These are phyloP conservation scores for Gryllus longicercus DNA, from an alignment of 2,888 invertebrate genomes.

Conservation along the genomic window DNA sequence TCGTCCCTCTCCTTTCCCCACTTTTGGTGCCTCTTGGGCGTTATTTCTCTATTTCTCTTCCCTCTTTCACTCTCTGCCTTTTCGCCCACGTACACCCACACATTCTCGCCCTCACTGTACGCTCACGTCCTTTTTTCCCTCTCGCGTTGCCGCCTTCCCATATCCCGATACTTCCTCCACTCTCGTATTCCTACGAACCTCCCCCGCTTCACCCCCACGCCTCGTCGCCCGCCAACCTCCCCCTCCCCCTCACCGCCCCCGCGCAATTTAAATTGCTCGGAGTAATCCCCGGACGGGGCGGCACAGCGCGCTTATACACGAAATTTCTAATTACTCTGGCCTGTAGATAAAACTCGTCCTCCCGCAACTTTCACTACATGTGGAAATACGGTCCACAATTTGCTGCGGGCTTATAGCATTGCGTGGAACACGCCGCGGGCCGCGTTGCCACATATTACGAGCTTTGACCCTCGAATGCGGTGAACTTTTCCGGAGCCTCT, in stretches of 20 bases:
- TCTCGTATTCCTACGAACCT: too few relatives aligned
- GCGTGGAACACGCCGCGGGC: background rate
- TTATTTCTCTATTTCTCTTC: too few relatives aligned
- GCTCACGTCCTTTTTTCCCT: too few relatives aligned
- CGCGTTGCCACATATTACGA: background rate
- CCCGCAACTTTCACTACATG: conserved; percentile 17
- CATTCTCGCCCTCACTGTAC: too few relatives aligned
- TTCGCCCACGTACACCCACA: too few relatives aligned
- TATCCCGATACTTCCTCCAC: too few relatives aligned
- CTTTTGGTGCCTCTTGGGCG: too few relatives aligned
- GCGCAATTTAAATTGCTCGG: conserved; percentile 1
- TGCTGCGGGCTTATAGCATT: background rate
- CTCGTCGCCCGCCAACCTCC: background rate
- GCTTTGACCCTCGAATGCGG: background rate
- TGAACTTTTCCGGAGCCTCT: background rate
- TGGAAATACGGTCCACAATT: conserved; percentile 17
- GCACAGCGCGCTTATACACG: background rate
- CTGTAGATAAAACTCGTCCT: background rate
- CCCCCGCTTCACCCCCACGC: background rate
- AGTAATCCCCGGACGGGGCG: background rate
- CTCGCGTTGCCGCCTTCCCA: too few relatives aligned
- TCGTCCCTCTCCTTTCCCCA: too few relatives aligned
- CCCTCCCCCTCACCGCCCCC: background rate
- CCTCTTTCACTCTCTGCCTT: too few relatives aligned
- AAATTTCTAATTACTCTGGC: conserved; percentile 10